phyloP scores from a whole-genome alignment of 2,888 invertebrate species.

The Platypus cylindrus region DNA sequence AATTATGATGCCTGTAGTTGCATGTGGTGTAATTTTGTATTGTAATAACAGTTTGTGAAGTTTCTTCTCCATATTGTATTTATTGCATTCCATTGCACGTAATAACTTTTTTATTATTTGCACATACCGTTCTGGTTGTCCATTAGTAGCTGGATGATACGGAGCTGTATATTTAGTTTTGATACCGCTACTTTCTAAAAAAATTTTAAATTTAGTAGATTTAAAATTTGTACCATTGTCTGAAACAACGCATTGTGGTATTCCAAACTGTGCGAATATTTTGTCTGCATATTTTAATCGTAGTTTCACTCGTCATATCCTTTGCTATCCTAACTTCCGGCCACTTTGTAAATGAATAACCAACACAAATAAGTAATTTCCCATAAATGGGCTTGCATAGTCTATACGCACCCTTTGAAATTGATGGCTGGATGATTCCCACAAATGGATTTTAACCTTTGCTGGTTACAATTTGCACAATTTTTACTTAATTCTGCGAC shows the following conservation, averaged over 20 bases:
- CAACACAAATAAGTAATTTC: constrained; percentile 2
- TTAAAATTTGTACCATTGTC: constrained; percentile 14
- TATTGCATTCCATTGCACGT: constrained; percentile 1
- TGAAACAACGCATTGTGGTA: constrained; percentile 1
- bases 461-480: constrained; percentile 6
- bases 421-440: not conserved
- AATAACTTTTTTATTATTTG: constrained; percentile 18
- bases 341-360: constrained; percentile 6
- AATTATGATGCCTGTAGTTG: constrained; percentile 1
- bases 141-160: constrained; percentile 16
- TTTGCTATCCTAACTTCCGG: not conserved
- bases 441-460: constrained; percentile 4
- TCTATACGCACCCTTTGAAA: constrained; percentile 1
- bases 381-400: constrained; percentile 2
- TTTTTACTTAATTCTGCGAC: too few species aligned
- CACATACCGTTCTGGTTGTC: constrained; percentile 20
- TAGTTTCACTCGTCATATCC: not conserved
- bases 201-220: constrained; percentile 6
- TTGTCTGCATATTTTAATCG: constrained; percentile 1
- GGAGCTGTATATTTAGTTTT: constrained; percentile 16
- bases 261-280: constrained; percentile 4
- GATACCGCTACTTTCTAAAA: constrained; percentile 4
- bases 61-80: not conserved
- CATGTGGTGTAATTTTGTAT: constrained; percentile 4
- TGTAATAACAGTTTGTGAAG: constrained; percentile 1